Conservation (phyloP, 1,140 invertebrate genomes). For the Neocloeon triangulifer region DNA sequence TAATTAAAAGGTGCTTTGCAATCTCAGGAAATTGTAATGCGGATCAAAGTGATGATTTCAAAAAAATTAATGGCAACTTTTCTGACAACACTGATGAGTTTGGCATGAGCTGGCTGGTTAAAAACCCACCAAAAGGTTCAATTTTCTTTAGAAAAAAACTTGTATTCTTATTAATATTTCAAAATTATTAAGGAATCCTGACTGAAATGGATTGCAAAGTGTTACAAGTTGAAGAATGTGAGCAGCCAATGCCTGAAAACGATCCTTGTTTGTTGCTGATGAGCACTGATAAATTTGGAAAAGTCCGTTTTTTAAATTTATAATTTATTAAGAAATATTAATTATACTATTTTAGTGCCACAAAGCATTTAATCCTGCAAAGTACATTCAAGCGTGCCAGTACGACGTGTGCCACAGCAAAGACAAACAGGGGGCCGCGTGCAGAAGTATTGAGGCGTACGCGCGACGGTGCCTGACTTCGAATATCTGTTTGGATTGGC, state of each 20-base stretch:
- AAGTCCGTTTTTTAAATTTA: neutral
- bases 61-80: conserved; percentile 23
- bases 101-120: conserved; percentile 32
- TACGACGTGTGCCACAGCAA: conserved; percentile 32
- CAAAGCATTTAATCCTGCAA: conserved; percentile 37
- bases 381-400: conserved; percentile 41
- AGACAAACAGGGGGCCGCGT: conserved; percentile 20
- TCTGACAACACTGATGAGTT: conserved; percentile 24
- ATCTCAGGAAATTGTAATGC: conserved; percentile 41
- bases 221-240: neutral
- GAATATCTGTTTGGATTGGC: conserved; percentile 49
- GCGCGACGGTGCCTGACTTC: conserved; percentile 39
- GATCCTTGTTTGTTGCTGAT: too few relatives aligned
- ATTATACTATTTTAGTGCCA: conserved; percentile 39
- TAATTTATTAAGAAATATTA: conserved; percentile 4
- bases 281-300: neutral
- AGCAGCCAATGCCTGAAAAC: too few relatives aligned
- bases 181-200: neutral
- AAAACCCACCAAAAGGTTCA: conserved; percentile 14
- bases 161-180: neutral
- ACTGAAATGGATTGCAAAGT: too few relatives aligned
- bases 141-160: neutral
- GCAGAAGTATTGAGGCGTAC: conserved; percentile 41
- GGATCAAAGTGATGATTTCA: conserved; percentile 34
- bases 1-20: neutral